Conservation (phyloP, 2,888 invertebrate species). For the Pollenia angustigena region DNA sequence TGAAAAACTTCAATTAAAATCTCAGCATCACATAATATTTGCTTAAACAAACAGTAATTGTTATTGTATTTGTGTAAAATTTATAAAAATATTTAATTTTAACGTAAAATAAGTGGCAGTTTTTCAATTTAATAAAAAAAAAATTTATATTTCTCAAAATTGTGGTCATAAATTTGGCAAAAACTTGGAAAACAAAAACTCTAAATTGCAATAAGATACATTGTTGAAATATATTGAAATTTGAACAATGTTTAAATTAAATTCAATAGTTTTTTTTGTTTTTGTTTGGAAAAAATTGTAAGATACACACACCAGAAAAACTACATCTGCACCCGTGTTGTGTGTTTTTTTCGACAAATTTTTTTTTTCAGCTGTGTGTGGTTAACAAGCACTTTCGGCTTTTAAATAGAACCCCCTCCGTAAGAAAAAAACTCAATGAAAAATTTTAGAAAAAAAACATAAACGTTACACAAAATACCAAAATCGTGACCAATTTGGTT, state of each 20-base stretch:
- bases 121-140: conserved; percentile 62
- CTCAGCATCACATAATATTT: background rate
- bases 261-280: conserved; percentile 43
- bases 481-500: conserved; percentile 84
- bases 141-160: conserved; percentile 59
- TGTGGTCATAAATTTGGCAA: conserved; percentile 53
- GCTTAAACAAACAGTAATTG: background rate
- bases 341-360: conserved; percentile 22
- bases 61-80: conserved; percentile 19
- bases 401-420: conserved; percentile 64
- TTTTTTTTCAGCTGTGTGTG: conserved; percentile 34
- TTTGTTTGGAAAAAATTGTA: background rate
- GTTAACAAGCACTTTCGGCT: conserved; percentile 68
- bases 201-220: conserved; percentile 27
- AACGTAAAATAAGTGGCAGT: conserved; percentile 52
- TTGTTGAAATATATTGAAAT: conserved; percentile 68
- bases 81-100: conserved; percentile 59
- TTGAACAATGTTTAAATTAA: conserved; percentile 65
- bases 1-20: conserved; percentile 52
- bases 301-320: conserved; percentile 41
- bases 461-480: conserved; percentile 78
- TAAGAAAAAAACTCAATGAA: background rate
- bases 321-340: conserved; percentile 63
- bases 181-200: background rate
- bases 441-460: conserved; percentile 2